phyloP scores from a whole-genome alignment of 2,888 invertebrate species.

The Lasius platythorax region DNA sequence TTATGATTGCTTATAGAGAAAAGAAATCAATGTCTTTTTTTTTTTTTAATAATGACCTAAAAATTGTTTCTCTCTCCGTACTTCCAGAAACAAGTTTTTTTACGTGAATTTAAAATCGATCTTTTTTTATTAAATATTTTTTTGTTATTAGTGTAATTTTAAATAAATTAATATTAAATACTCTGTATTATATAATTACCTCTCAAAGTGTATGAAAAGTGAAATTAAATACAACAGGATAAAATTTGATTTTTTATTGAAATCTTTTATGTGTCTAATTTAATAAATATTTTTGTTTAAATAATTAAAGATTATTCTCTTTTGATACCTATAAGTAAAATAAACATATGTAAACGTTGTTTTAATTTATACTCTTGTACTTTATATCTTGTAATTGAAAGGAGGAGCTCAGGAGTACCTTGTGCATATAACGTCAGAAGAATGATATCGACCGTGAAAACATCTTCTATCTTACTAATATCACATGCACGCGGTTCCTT shows the following conservation, averaged over 20 bases:
- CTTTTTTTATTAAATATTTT: background rate
- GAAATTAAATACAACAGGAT: background rate
- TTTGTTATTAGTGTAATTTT: background rate
- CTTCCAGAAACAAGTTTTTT: background rate
- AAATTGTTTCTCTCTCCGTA: background rate
- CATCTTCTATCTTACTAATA: background rate
- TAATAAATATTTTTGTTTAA: background rate
- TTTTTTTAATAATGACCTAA: background rate
- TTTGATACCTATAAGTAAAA: background rate
- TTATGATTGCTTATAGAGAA: background rate
- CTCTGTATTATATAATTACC: background rate
- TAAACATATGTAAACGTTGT: background rate
- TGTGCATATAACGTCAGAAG: background rate
- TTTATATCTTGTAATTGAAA: background rate
- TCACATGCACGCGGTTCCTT: background rate
- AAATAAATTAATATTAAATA: background rate
- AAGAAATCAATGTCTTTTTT: background rate
- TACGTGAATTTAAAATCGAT: background rate
- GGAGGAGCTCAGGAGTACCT: background rate
- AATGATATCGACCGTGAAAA: conserved; percentile 4
- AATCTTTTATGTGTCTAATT: background rate
- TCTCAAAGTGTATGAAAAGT: background rate
- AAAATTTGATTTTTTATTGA: background rate
- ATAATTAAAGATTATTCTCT: background rate
- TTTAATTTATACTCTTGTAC: background rate